Base-by-base conservation (phyloP, 2,797 vertebrate species). In the Knipowitschia caucasica region DNA sequence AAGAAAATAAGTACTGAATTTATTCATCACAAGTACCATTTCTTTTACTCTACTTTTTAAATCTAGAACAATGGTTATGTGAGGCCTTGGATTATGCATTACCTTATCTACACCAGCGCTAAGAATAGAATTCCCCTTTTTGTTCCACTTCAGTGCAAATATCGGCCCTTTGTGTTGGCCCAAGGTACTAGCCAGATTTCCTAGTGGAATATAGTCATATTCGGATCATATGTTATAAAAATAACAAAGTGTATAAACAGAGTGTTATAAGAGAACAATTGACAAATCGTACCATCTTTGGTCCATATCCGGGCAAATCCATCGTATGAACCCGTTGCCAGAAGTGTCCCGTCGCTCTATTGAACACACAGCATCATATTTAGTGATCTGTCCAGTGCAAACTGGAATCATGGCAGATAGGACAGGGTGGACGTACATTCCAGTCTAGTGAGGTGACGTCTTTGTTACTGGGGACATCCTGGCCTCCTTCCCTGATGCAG, bases 291-390 rank as follows among this genome's bases (percentile, higher is more conserved):
- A 99, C 96, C 96, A 53, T 98, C 96, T 90, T 99, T 99, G 63
- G 95, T 99, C 96, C 96, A 98, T 94, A 98, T 99, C 86, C 96
- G 94, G 67, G 96, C 96, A 84, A 99, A 99, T 66, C 96, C 96
- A 50, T 99, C 95, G 0, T 99, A 99, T 26, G 96, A 99, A 72
- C 96, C 96, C 33, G 96, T 99, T 64, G 96, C 96, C 90, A 99
- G 89, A 87, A 99, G 93, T 14, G 95, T 98, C 75, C 96, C 95
- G 89, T 99, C 95, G 65, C 96, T 99, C 95, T 99, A 91, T 53
- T 51, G 49, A 4, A 27, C n/a, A 44, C 17, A 44, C 9, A 15
- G 27, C 14, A 17, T 15, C 14, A 26, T 26, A 44, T 12, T 44
- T 44, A 44, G 4, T 44, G n/a, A 27, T 24, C 42, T 27, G 42